Evolutionary conservation across 2,113 vertebrate species (phyloP).

Genomic region (Gopherus flavomarginatus): DNA sequence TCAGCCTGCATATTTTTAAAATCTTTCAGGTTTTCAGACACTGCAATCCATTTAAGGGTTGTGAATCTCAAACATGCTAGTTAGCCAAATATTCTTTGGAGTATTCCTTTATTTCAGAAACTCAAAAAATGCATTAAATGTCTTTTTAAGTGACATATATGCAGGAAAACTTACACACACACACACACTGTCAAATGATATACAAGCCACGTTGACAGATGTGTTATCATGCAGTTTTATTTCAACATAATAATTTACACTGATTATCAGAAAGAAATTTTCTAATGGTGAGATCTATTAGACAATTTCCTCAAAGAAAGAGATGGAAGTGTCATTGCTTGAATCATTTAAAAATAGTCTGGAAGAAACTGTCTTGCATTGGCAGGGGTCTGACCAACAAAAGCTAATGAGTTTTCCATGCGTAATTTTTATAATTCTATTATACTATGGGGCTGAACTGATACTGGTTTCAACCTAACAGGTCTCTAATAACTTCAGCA

Average conservation of each 20-base stretch:
- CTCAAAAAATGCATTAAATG: neutral
- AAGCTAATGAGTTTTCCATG: neutral
- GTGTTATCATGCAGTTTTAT: neutral
- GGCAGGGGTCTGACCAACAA: neutral
- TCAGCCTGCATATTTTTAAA: neutral
- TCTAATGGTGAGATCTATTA: neutral
- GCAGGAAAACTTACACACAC: slow-evolving; percentile 39
- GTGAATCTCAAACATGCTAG: neutral
- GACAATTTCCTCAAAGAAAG: neutral
- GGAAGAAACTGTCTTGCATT: neutral
- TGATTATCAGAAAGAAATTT: neutral
- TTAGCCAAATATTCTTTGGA: neutral
- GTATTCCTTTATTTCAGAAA: neutral
- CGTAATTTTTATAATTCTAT: fast-evolving
- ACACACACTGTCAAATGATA: neutral
- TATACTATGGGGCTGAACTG: neutral
- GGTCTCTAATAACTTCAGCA: neutral
- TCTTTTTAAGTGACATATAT: neutral
- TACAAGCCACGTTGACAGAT: neutral
- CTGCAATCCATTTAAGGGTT: slow-evolving; percentile 21
- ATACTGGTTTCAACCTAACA: fast-evolving
- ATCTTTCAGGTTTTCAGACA: neutral
- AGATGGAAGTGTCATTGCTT: neutral
- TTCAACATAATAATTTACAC: neutral
- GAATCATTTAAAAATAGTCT: neutral